These are phyloP conservation scores for Globodera rostochiensis DNA, from an alignment of 1,140 invertebrate species.

Conservation along the genomic window DNA sequence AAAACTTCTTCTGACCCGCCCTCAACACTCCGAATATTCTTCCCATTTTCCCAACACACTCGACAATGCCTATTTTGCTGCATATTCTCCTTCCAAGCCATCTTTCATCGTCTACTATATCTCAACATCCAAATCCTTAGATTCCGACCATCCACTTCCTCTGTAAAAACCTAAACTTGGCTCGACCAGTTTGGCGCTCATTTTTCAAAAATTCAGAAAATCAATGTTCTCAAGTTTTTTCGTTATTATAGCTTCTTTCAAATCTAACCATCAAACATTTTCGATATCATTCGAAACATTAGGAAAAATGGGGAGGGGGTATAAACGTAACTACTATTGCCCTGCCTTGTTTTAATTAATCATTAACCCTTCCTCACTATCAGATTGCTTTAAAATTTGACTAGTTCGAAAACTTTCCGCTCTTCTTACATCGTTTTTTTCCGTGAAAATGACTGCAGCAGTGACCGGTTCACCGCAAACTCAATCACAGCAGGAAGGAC, in stretches of 20 bases:
- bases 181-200: too few species aligned
- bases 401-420: background rate
- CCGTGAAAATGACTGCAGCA: conserved; percentile 3
- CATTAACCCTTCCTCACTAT: background rate
- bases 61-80: too few species aligned
- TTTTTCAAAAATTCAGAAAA: conserved; percentile 1
- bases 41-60: too few species aligned
- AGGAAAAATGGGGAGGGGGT: background rate
- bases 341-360: background rate
- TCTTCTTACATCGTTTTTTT: background rate
- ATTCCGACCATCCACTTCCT: too few species aligned
- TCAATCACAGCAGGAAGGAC: background rate
- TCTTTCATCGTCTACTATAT: too few species aligned
- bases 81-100: too few species aligned
- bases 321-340: background rate
- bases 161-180: too few species aligned
- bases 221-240: background rate
- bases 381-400: background rate
- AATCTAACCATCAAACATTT: background rate
- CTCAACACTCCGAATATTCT: too few species aligned
- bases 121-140: too few species aligned
- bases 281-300: background rate
- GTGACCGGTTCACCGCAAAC: conserved; percentile 5
- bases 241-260: background rate
- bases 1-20: background rate